phyloP scores from a whole-genome alignment of 1,140 invertebrate genomes.

The Spodoptera frugiperda region DNA sequence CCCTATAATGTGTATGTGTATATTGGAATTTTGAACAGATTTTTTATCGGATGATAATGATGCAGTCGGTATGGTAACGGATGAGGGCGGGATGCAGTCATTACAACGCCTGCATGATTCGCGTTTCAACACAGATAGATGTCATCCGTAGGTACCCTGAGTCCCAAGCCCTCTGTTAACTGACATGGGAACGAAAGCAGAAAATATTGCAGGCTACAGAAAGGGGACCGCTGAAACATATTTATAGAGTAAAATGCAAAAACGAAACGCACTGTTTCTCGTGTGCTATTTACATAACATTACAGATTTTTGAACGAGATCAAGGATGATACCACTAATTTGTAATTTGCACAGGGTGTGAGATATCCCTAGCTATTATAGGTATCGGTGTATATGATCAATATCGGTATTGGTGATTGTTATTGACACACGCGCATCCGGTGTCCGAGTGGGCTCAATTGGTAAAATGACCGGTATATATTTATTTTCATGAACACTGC shows the following conservation, averaged over 20 bases:
- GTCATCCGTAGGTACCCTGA: slow-evolving; percentile 38
- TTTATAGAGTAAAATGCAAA: neutral
- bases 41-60: neutral
- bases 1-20: too few relatives aligned
- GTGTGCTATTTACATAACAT: neutral
- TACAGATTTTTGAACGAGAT: too few relatives aligned
- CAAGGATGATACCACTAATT: too few relatives aligned
- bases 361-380: neutral
- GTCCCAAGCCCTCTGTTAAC: slow-evolving; percentile 43
- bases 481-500: slow-evolving; percentile 50
- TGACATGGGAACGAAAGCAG: slow-evolving; percentile 40
- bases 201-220: neutral
- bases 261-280: too few relatives aligned
- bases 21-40: too few relatives aligned
- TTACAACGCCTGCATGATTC: neutral
- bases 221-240: too few relatives aligned
- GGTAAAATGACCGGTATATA: slow-evolving; percentile 49
- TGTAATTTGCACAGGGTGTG: too few relatives aligned
- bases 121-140: slow-evolving; percentile 37
- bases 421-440: slow-evolving; percentile 56
- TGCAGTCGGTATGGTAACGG: neutral
- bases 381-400: slow-evolving; percentile 28
- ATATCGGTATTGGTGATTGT: slow-evolving; percentile 59
- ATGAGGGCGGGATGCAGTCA: neutral
- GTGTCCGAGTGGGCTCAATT: slow-evolving; percentile 50